Conservation (phyloP, 2,113 vertebrate species). For the Xenopus borealis region DNA sequence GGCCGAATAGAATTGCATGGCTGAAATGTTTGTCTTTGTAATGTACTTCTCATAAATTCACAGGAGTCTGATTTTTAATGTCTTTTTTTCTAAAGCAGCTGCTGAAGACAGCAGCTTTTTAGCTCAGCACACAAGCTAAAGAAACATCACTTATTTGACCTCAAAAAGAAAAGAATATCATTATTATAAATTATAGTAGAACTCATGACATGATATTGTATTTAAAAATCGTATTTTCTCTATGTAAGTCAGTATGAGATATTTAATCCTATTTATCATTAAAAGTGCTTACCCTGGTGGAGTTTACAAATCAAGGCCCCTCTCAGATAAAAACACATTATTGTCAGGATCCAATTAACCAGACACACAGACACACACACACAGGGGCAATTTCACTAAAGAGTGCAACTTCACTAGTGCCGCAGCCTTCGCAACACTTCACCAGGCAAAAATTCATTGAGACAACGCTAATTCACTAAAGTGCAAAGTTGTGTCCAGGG, state of each 20-base stretch:
- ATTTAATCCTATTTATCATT: not conserved
- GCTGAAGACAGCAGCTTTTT: slow-evolving; percentile 74
- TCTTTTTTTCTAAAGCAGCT: slow-evolving; percentile 66
- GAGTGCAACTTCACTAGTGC: no score
- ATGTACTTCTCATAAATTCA: slow-evolving; percentile 82
- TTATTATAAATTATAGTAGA: slow-evolving; percentile 18
- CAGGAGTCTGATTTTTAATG: slow-evolving; percentile 62
- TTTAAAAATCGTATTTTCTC: slow-evolving; percentile 14
- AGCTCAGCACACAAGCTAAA: slow-evolving; percentile 66
- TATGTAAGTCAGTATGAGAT: slow-evolving; percentile 21
- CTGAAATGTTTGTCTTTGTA: slow-evolving; percentile 87
- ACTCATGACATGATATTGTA: slow-evolving; percentile 19
- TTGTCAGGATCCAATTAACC: no score
- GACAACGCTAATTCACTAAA: no score
- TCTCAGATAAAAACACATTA: no score
- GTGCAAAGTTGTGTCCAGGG: no score
- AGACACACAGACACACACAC: no score
- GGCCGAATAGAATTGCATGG: slow-evolving; percentile 80
- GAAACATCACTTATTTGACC: slow-evolving; percentile 67
- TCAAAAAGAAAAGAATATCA: slow-evolving; percentile 36
- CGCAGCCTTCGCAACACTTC: no score
- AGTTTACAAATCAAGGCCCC: no score
- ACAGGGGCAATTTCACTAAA: no score
- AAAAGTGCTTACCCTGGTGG: no score
- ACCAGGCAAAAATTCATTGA: no score